Evolutionary conservation across 1,140 invertebrate species (phyloP), one percentile per base, ranked within the genome.

Genomic region (Euwallacea similis): DNA sequence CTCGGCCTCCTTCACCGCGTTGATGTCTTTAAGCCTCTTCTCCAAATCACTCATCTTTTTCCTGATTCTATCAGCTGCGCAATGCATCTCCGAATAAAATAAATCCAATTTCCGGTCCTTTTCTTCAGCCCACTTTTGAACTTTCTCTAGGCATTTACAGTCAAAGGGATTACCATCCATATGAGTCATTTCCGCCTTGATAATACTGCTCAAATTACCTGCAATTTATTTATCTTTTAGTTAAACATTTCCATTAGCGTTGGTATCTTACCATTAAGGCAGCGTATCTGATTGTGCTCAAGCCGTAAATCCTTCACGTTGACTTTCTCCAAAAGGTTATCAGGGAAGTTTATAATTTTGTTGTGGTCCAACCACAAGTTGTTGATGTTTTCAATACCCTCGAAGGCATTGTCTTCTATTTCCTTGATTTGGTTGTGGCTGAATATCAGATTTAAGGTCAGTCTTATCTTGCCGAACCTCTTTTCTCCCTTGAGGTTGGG

Each of bases 341-440:
- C 68, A 2, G 42, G 9, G 15, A 75, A 70, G 2, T 70, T 53
- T 11, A 59, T 50, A 9, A 75, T 43, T 11, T 61, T 10, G 59
- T 76, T 76, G 55, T 73, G 62, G 47, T 76, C 72, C 46, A 76
- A 58, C 72, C 69, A 77, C 50, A 77, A 71, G 16, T 74, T 66
- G 47, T 74, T 73, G 10, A 77, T 54, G 44, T 69, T 66, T 9
- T 69, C 47, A 7, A 77, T 7, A 21, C 59, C 74, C 21, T 55
- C 11, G 43, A 77, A 77, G 7, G 76, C 72, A 59, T 71, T n/a
- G 0, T 61, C 53, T n/a, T 75, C 50, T 4, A 77, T 73, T 56
- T 55, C 67, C 4, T 55, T 69, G 7, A 77, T 75, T 61, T 72
- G 68, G 58, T 77, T 77, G 66, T 73, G 43, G 53, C 73, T 73